phyloP scores from a whole-genome alignment of 2,113 vertebrate species.

The Nestor notabilis region DNA sequence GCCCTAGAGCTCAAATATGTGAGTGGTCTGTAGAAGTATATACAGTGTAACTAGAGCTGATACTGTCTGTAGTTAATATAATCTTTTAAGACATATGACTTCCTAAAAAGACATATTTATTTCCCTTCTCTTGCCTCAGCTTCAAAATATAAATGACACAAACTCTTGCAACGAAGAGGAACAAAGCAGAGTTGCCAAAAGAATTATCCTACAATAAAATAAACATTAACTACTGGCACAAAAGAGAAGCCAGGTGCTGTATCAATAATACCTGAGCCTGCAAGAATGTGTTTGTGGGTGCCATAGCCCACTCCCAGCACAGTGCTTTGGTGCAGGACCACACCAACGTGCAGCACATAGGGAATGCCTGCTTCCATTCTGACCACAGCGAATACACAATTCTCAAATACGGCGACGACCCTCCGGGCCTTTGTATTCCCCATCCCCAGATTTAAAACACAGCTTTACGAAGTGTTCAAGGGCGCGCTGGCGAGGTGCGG shows the following conservation, averaged over 20 bases:
- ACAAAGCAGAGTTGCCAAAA: background rate
- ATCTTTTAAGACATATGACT: background rate
- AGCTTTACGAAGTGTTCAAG: background rate
- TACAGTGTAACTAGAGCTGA: background rate
- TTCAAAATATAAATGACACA: background rate
- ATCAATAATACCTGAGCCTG: background rate
- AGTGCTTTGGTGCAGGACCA: background rate
- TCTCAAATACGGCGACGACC: background rate
- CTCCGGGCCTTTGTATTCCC: background rate
- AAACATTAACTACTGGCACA: background rate
- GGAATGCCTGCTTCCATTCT: background rate
- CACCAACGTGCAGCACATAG: background rate
- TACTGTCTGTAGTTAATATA: background rate
- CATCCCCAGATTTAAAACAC: background rate
- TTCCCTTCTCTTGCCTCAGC: background rate
- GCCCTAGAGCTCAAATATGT: rapidly evolving
- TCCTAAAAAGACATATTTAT: rapidly evolving
- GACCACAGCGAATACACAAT: background rate
- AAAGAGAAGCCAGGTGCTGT: background rate
- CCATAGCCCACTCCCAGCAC: background rate
- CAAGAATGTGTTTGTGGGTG: background rate
- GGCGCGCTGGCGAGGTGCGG: background rate
- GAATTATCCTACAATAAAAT: background rate
- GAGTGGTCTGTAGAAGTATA: background rate
- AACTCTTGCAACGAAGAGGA: background rate